Evolutionary conservation across 2,113 vertebrate species (phyloP).

Genomic region (Cyprinodon tularosa): DNA sequence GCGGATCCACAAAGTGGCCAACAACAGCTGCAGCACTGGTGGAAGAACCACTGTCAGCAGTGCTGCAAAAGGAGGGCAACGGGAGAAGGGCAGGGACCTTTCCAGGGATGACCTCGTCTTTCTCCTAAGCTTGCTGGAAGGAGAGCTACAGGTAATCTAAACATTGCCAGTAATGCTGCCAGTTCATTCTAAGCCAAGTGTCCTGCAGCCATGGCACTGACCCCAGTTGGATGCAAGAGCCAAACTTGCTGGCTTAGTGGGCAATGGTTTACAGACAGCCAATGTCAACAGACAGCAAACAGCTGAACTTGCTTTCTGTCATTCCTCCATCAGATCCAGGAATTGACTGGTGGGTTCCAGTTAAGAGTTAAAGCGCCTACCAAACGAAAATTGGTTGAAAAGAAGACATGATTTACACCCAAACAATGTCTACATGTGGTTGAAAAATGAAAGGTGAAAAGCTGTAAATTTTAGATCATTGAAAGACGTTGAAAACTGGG

Average conservation of each 20-base stretch:
- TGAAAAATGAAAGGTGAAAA: too few relatives aligned
- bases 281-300: slow-evolving; percentile 48
- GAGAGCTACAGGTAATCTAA: slow-evolving; percentile 91
- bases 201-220: slow-evolving; percentile 31
- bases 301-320: slow-evolving; percentile 60
- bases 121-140: slow-evolving; percentile 95
- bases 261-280: slow-evolving; percentile 18
- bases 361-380: not conserved
- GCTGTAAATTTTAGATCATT: too few relatives aligned
- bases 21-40: slow-evolving; percentile 43
- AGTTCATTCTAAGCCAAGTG: slow-evolving; percentile 8
- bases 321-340: slow-evolving; percentile 23
- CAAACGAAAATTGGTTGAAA: not conserved
- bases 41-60: slow-evolving; percentile 30
- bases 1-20: slow-evolving; percentile 70
- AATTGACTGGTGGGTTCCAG: slow-evolving; percentile 14
- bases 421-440: too few relatives aligned
- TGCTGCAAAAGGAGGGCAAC: slow-evolving; percentile 43
- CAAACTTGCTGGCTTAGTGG: slow-evolving; percentile 12
- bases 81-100: slow-evolving; percentile 86
- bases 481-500: too few relatives aligned
- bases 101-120: slow-evolving; percentile 94
- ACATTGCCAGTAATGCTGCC: not conserved
- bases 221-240: slow-evolving; percentile 34
- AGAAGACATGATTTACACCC: too few relatives aligned